These are phyloP conservation scores for Rhynchophorus ferrugineus DNA, from an alignment of 1,140 invertebrate genomes.

Conservation along the genomic window DNA sequence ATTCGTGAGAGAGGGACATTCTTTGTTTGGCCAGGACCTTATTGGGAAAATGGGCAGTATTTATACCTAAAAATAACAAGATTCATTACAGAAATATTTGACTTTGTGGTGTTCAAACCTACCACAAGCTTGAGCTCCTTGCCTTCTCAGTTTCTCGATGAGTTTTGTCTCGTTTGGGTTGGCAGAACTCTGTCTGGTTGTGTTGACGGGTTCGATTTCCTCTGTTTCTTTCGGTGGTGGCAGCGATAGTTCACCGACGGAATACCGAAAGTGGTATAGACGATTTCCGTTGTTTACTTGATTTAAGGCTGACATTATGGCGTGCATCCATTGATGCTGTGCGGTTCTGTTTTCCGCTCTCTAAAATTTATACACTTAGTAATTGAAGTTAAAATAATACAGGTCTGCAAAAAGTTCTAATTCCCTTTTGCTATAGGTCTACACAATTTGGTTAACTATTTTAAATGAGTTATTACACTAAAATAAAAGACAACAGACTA, in stretches of 20 bases:
- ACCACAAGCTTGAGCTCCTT: constrained; percentile 26
- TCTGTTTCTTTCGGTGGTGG: constrained; percentile 4
- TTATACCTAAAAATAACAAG: too few relatives aligned
- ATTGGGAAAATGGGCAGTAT: too few relatives aligned
- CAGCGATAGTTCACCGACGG: constrained; percentile 32
- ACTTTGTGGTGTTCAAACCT: neutral
- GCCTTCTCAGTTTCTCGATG: constrained; percentile 28
- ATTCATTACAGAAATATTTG: neutral
- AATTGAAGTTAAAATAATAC: too few relatives aligned
- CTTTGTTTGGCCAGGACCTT: neutral
- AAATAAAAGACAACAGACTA: too few relatives aligned
- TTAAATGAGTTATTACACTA: too few relatives aligned
- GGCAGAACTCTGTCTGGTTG: constrained; percentile 2
- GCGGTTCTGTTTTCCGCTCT: constrained; percentile 37
- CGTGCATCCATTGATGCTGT: constrained; percentile 43
- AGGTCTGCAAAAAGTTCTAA: too few relatives aligned
- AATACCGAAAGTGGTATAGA: constrained; percentile 39
- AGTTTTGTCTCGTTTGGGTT: constrained; percentile 7
- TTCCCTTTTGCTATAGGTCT: too few relatives aligned
- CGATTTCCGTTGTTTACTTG: constrained; percentile 22
- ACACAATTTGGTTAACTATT: too few relatives aligned
- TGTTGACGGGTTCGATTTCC: constrained; percentile 26
- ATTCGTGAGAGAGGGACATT: constrained; percentile 5
- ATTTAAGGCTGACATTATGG: constrained; percentile 38
- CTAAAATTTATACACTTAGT: constrained; percentile 39